These are phyloP conservation scores for Hippocampus mohnikei DNA, from an alignment of 2,113 vertebrate species.

Conservation along the genomic window DNA sequence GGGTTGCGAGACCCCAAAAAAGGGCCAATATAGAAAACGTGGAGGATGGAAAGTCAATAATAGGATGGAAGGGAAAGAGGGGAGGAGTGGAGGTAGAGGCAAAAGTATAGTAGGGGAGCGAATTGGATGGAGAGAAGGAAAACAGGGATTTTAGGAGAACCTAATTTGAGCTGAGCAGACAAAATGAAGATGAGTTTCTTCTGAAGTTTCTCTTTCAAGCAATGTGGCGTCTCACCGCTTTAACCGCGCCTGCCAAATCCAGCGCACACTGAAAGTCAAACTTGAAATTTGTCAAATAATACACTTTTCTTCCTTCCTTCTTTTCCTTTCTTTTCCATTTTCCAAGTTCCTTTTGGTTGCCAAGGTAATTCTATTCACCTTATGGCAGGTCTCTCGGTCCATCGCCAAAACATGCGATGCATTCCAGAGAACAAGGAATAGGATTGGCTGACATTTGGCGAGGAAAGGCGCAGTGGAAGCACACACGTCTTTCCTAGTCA, in stretches of 20 bases:
- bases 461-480: too few species aligned
- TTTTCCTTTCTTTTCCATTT: too few species aligned
- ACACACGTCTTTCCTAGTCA: too few species aligned
- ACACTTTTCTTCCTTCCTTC: slow-evolving; percentile 5
- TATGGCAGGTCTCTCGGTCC: not conserved
- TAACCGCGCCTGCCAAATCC: slow-evolving; percentile 25
- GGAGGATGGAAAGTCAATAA: slow-evolving; percentile 47
- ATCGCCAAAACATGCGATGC: slow-evolving; percentile 9
- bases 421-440: too few species aligned
- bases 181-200: slow-evolving; percentile 50
- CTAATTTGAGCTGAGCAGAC: slow-evolving; percentile 58
- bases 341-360: slow-evolving; percentile 8
- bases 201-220: slow-evolving; percentile 34
- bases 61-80: slow-evolving; percentile 47
- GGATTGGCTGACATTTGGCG: too few species aligned
- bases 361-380: slow-evolving; percentile 4
- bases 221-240: slow-evolving; percentile 20
- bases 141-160: slow-evolving; percentile 56
- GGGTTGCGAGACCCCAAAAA: slow-evolving; percentile 54
- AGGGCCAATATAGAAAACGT: slow-evolving; percentile 58
- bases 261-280: slow-evolving; percentile 29
- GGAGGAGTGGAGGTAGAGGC: slow-evolving; percentile 41
- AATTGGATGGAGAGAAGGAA: slow-evolving; percentile 34
- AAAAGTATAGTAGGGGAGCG: slow-evolving; percentile 39
- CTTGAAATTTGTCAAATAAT: slow-evolving; percentile 17